Base-by-base conservation (phyloP, 2,113 vertebrate genomes). In the Rafetus swinhoei region DNA sequence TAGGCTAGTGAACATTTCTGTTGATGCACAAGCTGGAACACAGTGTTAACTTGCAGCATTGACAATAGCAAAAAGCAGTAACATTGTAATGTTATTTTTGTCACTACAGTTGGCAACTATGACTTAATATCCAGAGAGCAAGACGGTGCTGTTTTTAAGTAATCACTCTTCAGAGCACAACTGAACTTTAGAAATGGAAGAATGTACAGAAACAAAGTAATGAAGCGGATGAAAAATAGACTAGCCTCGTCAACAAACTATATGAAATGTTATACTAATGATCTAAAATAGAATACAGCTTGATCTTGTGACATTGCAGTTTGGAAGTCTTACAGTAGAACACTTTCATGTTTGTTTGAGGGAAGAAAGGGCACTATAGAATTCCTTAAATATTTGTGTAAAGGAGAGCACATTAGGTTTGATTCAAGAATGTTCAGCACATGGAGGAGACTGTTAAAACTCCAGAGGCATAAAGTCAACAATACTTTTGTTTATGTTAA, bases 41-140 rank as follows among this genome's bases (percentile, higher is more conserved):
- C 29, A 82, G 0, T 29, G 19, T 62, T 15, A 87, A 50, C 4
- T 53, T 74, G 32, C 0, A 0, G 9, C 0, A 0, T 69, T 22
- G 84, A 84, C 32, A 65, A 74, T 50, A 57, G 53, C 35, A 54
- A 90, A 94, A 79, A 87, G 6, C 15, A 72, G 10, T 13, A 4
- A 76, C 84, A 52, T 55, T 35, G 56, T 83, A 21, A 39, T 56
- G 6, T 35, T 76, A 22, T 65, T 69, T 27, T 45, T 50, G 21
- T 83, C 85, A 32, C 25, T 19, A 32, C 5, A 1, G 18, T 9
- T 21, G 76, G 35, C 72, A 74, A 14, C 45, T 27, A 4, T 6
- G 21, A 45, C 59, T 53, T 56, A 50, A 27, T 45, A 35, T 25
- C 52, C 1, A 62, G n/a, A n/a, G 10, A 77, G 7, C 9, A 60